Evolutionary conservation across 1,140 invertebrate genomes (phyloP).

Genomic region (Oreohelix idahoensis): DNA sequence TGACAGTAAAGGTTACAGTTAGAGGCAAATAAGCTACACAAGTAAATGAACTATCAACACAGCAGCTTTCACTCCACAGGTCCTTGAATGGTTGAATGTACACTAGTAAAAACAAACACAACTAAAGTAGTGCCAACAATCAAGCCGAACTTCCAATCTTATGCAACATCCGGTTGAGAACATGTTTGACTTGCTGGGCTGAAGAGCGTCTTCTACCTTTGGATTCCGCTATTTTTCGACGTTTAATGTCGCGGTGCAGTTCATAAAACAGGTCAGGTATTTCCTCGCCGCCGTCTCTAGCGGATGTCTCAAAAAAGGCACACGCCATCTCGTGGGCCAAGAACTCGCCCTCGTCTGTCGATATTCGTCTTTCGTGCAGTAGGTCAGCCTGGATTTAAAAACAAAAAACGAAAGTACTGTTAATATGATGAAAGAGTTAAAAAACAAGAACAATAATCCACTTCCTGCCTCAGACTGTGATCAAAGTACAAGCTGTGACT

Average conservation of each 20-base stretch:
- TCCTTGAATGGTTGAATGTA: no score
- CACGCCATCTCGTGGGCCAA: constrained; percentile 83
- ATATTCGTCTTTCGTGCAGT: constrained; percentile 90
- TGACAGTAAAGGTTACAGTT: no score
- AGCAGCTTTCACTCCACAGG: no score
- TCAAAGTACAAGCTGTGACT: no score
- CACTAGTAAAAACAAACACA: no score
- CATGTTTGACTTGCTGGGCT: constrained; percentile 69
- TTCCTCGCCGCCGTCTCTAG: constrained; percentile 83
- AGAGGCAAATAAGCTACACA: no score
- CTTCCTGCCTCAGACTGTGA: no score
- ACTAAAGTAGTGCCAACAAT: not conserved
- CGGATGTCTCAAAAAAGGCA: constrained; percentile 88
- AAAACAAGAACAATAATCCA: no score
- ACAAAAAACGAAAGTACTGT: no score
- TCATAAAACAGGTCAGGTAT: constrained; percentile 68
- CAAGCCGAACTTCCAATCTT: constrained; percentile 50
- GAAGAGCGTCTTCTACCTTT: constrained; percentile 70
- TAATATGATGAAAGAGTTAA: not conserved
- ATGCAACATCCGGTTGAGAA: constrained; percentile 69
- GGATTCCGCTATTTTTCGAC: constrained; percentile 64
- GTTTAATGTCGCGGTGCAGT: constrained; percentile 68
- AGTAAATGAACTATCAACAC: no score
- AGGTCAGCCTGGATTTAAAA: constrained; percentile 79
- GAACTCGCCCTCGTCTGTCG: constrained; percentile 85